phyloP scores from a whole-genome alignment of 1,140 invertebrate genomes.

The Anagrus nilaparvatae region DNA sequence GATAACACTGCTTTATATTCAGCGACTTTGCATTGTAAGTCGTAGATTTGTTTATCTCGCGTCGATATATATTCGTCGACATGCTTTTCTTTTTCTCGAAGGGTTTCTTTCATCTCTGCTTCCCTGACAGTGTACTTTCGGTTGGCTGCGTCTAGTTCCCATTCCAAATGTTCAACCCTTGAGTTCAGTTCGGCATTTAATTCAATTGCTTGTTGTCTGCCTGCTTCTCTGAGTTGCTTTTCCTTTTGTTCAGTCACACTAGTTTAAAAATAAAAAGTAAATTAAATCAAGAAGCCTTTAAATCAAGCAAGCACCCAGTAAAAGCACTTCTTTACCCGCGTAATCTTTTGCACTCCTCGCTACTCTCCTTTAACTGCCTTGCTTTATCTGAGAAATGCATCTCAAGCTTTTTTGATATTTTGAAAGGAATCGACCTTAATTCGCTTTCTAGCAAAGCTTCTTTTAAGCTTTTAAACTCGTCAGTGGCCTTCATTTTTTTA shows the following conservation, averaged over 20 bases:
- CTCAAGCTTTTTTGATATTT: no score
- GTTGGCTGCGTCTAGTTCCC: slow-evolving; percentile 61
- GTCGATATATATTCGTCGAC: slow-evolving; percentile 56
- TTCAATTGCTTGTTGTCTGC: slow-evolving; percentile 40
- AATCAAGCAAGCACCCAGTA: no score
- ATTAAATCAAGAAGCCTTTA: no score
- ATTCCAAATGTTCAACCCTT: slow-evolving; percentile 51
- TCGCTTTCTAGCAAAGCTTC: no score
- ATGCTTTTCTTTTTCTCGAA: slow-evolving; percentile 61
- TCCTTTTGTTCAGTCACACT: slow-evolving; percentile 32
- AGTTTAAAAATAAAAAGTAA: no score
- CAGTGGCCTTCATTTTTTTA: no score
- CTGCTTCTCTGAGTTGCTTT: slow-evolving; percentile 42
- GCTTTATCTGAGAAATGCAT: no score
- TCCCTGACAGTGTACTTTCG: slow-evolving; percentile 54
- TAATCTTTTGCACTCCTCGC: no score
- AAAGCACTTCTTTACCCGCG: no score
- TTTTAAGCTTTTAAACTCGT: no score
- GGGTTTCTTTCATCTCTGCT: slow-evolving; percentile 59
- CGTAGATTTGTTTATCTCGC: slow-evolving; percentile 48
- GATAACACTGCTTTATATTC: slow-evolving; percentile 51
- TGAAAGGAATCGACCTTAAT: no score
- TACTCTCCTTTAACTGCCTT: no score
- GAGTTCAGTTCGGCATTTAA: slow-evolving; percentile 32
- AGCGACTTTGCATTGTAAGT: slow-evolving; percentile 47